phyloP scores from a whole-genome alignment of 2,797 vertebrate species.

The Periophthalmus magnuspinnatus region DNA sequence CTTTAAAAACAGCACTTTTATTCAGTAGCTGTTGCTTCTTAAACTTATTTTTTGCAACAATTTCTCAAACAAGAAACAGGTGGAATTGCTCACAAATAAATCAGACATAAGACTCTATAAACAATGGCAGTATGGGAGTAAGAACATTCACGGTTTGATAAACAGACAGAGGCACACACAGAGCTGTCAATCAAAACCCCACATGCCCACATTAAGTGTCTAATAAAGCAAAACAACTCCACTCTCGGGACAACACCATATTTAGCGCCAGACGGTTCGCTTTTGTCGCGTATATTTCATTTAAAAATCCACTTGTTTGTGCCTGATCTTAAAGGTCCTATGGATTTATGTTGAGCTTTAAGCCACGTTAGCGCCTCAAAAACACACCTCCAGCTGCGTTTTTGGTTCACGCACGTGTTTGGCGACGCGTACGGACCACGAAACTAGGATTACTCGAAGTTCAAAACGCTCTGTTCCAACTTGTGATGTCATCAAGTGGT shows the following conservation, averaged over 20 bases:
- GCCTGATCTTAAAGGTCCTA: neutral
- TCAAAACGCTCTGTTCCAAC: too few species aligned
- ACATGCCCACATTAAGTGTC: slow-evolving; percentile 4
- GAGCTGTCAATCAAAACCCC: neutral
- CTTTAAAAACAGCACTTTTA: neutral
- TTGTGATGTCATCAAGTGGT: too few species aligned
- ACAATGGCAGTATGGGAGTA: slow-evolving; percentile 1
- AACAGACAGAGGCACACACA: slow-evolving; percentile 3
- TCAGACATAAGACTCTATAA: neutral
- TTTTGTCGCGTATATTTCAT: neutral
- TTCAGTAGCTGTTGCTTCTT: neutral
- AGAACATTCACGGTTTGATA: slow-evolving; percentile 1
- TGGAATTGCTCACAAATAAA: neutral
- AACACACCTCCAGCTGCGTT: too few species aligned
- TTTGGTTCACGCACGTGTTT: too few species aligned
- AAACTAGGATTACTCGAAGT: too few species aligned
- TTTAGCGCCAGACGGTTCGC: neutral
- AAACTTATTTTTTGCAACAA: neutral
- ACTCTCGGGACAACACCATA: neutral
- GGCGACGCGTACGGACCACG: too few species aligned
- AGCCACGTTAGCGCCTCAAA: too few species aligned
- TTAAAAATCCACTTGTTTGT: neutral
- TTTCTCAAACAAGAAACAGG: neutral
- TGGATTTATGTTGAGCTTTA: too few species aligned
- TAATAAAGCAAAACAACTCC: slow-evolving; percentile 4